These are phyloP conservation scores for Drosophila mayri DNA, from an alignment of 1,140 invertebrate genomes.

Conservation along the genomic window DNA sequence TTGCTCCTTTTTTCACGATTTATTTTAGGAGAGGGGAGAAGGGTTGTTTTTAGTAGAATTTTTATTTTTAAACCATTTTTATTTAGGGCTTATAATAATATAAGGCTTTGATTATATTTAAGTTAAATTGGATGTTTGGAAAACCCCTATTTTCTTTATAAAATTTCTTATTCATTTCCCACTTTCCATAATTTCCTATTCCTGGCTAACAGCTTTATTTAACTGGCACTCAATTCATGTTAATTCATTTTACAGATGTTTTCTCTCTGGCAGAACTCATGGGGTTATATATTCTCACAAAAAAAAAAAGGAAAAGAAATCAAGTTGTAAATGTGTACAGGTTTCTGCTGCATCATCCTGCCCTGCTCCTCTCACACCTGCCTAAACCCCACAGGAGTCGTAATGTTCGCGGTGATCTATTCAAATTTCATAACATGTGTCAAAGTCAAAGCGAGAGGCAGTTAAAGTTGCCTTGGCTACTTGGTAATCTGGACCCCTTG, in stretches of 20 bases:
- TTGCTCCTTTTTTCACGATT: background rate
- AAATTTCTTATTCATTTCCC: conserved; percentile 1
- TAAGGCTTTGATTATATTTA: background rate
- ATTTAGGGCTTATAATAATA: too few species aligned
- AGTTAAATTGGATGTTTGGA: background rate
- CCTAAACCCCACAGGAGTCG: conserved; percentile 9
- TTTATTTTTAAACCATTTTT: too few species aligned
- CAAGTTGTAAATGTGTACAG: conserved; percentile 64
- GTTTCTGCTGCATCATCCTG: conserved; percentile 62
- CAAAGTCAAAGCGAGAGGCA: conserved; percentile 77
- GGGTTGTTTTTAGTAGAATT: too few species aligned
- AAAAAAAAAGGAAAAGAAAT: conserved; percentile 9
- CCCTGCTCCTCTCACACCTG: background rate
- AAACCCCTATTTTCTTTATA: background rate
- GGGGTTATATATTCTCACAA: conserved; percentile 20
- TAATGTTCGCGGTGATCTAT: conserved; percentile 67
- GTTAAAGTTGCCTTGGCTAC: conserved; percentile 60
- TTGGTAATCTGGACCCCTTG: conserved; percentile 16
- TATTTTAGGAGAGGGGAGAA: background rate
- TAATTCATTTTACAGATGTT: conserved; percentile 72
- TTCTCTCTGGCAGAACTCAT: conserved; percentile 4
- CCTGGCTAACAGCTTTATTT: conserved; percentile 59
- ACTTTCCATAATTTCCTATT: conserved; percentile 20
- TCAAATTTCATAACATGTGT: conserved; percentile 82
- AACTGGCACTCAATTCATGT: conserved; percentile 65